phyloP scores from a whole-genome alignment of 2,888 invertebrate species.

The Cephonodes hylas region DNA sequence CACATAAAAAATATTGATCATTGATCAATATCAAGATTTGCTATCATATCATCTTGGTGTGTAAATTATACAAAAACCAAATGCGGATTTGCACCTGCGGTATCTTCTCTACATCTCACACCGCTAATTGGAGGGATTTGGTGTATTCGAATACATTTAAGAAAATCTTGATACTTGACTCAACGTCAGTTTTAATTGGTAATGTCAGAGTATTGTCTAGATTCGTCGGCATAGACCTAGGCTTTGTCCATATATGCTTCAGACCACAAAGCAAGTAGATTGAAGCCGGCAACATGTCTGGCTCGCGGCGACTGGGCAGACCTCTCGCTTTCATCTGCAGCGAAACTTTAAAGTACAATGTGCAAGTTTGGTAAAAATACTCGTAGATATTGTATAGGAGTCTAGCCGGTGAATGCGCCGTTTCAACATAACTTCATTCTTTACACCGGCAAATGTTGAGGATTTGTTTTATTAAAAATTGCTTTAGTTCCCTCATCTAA shows the following conservation, averaged over 20 bases:
- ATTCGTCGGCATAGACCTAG: not conserved
- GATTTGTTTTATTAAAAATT: not conserved
- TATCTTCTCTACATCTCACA: no score
- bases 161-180: no score
- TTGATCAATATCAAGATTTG: no score
- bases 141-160: no score
- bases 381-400: slow-evolving; percentile 59
- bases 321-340: slow-evolving; percentile 46
- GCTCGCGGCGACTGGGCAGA: not conserved
- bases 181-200: no score
- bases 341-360: slow-evolving; percentile 59
- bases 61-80: no score
- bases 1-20: no score
- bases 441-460: not conserved
- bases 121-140: no score
- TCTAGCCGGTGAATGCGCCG: slow-evolving; percentile 74
- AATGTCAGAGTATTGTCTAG: no score
- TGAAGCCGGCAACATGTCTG: not conserved
- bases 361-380: slow-evolving; percentile 63
- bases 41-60: no score
- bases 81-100: no score
- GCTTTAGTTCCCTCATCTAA: not conserved
- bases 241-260: not conserved
- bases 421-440: slow-evolving; percentile 41
- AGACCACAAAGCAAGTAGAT: not conserved